These are phyloP conservation scores for Formica exsecta DNA, from an alignment of 1,140 invertebrate genomes.

Conservation along the genomic window DNA sequence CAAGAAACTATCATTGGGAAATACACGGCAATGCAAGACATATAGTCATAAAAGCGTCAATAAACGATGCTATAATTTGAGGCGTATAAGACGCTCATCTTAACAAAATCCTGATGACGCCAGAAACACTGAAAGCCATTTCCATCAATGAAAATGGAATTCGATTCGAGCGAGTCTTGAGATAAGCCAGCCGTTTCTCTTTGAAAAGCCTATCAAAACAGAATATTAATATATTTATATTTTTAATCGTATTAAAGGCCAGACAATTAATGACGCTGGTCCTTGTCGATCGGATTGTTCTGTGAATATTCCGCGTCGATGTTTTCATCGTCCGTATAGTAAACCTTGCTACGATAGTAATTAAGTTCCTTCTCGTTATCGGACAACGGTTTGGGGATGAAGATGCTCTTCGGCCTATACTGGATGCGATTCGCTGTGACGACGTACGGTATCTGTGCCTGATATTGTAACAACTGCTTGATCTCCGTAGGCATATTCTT, in stretches of 20 bases:
- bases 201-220: neutral
- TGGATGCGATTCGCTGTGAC: constrained; percentile 83
- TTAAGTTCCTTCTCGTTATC: constrained; percentile 76
- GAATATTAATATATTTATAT: constrained; percentile 24
- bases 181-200: neutral
- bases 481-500: constrained; percentile 81
- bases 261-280: constrained; percentile 59
- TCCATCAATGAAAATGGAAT: neutral
- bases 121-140: neutral
- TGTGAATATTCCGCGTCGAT: constrained; percentile 56
- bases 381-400: constrained; percentile 80
- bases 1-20: neutral
- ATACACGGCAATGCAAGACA: neutral
- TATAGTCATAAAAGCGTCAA: constrained; percentile 18
- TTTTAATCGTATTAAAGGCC: constrained; percentile 9
- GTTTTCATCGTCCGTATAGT: constrained; percentile 72
- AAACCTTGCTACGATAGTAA: constrained; percentile 81
- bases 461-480: constrained; percentile 81
- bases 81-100: neutral
- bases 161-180: constrained; percentile 8
- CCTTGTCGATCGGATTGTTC: constrained; percentile 62
- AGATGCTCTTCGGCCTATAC: constrained; percentile 80
- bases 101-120: neutral
- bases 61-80: constrained; percentile 41
- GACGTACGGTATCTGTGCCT: constrained; percentile 83